Conservation (phyloP, 2,113 vertebrate species). For the Phylloscopus trochiloides region DNA sequence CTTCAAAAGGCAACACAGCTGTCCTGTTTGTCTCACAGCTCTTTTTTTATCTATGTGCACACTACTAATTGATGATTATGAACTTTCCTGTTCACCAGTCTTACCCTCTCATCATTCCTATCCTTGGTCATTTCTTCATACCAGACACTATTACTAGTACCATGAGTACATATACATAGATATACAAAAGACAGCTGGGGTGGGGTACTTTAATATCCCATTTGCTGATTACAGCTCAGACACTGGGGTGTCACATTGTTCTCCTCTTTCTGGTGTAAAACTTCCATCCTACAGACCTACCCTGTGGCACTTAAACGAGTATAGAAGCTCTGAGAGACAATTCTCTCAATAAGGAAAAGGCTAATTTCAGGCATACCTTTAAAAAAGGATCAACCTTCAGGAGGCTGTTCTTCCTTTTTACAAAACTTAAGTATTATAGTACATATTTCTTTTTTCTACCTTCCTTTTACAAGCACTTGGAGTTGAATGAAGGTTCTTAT, state of each 20-base stretch:
- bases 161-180: not conserved
- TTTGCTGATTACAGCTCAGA: constrained; percentile 31
- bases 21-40: not conserved
- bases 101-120: not conserved
- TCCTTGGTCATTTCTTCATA: not conserved
- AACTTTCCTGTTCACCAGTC: not conserved
- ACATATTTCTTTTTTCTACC: not conserved
- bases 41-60: not conserved
- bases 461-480: not conserved
- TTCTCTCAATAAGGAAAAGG: not conserved
- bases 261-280: constrained; percentile 23
- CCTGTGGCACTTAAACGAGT: not conserved
- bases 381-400: not conserved
- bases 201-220: not conserved
- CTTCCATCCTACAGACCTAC: not conserved
- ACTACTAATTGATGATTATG: accelerated
- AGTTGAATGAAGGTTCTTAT: not conserved
- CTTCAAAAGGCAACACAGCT: not conserved
- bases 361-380: constrained; percentile 16
- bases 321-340: constrained; percentile 19
- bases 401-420: not conserved
- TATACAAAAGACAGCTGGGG: not conserved
- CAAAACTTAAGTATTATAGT: not conserved
- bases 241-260: not conserved
- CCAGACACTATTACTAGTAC: not conserved